phyloP scores from a whole-genome alignment of 2,888 invertebrate species.

The Tortricodes alternella region DNA sequence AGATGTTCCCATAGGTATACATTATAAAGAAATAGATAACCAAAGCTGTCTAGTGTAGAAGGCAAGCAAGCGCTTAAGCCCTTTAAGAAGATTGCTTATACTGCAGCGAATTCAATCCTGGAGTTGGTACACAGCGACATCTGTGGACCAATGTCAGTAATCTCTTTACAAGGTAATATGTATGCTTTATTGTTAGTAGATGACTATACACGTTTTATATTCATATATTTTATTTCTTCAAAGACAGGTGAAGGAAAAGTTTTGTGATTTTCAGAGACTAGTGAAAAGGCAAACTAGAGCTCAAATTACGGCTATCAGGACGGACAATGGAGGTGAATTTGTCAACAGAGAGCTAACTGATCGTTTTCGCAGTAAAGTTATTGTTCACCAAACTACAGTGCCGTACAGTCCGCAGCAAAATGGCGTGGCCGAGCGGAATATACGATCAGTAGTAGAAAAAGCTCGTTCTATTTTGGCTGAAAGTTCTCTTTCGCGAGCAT shows the following conservation, averaged over 20 bases:
- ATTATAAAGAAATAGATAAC: constrained; percentile 4
- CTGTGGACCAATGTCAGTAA: constrained; percentile 18
- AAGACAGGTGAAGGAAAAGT: constrained; percentile 14
- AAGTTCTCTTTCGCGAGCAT: background rate
- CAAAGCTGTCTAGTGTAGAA: constrained; percentile 8
- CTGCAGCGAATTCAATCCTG: background rate
- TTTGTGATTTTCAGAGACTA: constrained; percentile 12
- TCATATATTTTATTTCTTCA: constrained; percentile 20
- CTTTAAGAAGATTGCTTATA: background rate
- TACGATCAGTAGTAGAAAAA: constrained; percentile 20
- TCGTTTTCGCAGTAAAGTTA: constrained; percentile 31
- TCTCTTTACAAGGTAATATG: constrained; percentile 13
- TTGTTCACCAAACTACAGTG: constrained; percentile 35
- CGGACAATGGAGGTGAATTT: constrained; percentile 34
- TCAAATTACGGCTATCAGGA: constrained; percentile 14
- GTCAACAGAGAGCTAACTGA: background rate
- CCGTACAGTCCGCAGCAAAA: constrained; percentile 43
- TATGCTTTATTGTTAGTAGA: constrained; percentile 26
- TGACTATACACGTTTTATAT: constrained; percentile 20
- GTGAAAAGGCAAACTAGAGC: constrained; percentile 33
- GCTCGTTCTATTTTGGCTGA: constrained; percentile 9
- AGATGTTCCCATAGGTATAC: background rate
- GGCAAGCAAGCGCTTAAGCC: constrained; percentile 8
- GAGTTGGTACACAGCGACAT: constrained; percentile 25
- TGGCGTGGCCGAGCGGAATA: constrained; percentile 41